Conservation (phyloP, 2,888 invertebrate species). For the Augiades crinisus region DNA sequence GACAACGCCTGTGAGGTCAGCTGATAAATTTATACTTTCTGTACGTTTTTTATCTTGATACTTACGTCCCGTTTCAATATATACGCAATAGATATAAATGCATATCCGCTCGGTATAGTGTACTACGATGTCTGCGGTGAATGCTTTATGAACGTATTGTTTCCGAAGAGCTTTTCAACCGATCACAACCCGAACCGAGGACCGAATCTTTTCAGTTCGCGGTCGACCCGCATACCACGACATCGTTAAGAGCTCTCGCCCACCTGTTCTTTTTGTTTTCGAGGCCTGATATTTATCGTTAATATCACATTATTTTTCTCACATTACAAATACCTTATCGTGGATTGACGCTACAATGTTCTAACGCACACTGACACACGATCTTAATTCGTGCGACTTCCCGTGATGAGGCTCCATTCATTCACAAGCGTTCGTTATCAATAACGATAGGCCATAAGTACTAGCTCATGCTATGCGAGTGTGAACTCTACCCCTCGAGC, state of each 20-base stretch:
- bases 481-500: conserved; percentile 53
- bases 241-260: conserved; percentile 50
- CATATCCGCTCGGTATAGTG: conserved; percentile 42
- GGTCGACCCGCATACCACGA: conserved; percentile 72
- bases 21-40: conserved; percentile 16
- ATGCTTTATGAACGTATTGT: conserved; percentile 75
- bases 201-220: conserved; percentile 62
- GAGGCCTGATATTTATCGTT: conserved; percentile 13
- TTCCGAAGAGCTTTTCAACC: conserved; percentile 54
- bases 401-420: conserved; percentile 78
- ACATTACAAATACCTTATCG: conserved; percentile 32
- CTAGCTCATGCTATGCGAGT: conserved; percentile 47
- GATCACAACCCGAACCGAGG: conserved; percentile 48
- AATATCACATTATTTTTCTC: conserved; percentile 33
- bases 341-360: conserved; percentile 46
- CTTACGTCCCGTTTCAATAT: conserved; percentile 8
- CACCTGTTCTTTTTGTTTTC: conserved; percentile 47
- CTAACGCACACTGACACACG: conserved; percentile 50
- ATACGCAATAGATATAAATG: conserved; percentile 15
- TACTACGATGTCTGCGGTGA: conserved; percentile 62
- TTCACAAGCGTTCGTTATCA: conserved; percentile 63
- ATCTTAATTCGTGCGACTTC: conserved; percentile 62
- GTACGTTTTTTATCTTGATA: conserved; percentile 10
- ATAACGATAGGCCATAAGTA: conserved; percentile 58
- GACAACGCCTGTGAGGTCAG: conserved; percentile 14